Evolutionary conservation across 2,888 invertebrate species (phyloP), one percentile per base, ranked within the genome.

Genomic region (Ormyrus labotus): DNA sequence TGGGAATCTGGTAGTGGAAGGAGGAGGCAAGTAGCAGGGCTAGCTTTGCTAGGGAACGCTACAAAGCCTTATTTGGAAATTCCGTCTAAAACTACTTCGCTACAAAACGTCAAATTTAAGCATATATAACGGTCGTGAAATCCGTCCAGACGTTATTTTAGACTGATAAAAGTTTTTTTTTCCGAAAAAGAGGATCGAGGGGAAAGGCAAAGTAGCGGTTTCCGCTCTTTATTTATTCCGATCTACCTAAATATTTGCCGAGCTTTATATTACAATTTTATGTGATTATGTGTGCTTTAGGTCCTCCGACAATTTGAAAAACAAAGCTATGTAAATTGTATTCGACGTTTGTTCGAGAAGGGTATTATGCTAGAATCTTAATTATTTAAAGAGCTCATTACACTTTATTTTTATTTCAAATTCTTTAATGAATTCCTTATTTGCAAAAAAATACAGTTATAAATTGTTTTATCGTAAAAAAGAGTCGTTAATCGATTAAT

Each of bases 41-140:
- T 19, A 19, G 51, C 67, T 47, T 50, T 9, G 71, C 50, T 58
- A 69, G 69, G 5, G 76, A 48, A 72, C 72, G 69, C 65, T 69
- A 81, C 77, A 81, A 81, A 81, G 78, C 77, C 77, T 81, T 78
- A 81, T 81, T 81, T 78, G 57, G 78, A 74, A 81, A 81, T 81
- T 81, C 81, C 69, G 73, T 73, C 70, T 81, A 60, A 74, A 78
- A 74, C 81, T 73, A 70, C 77, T 67, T 50, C 73, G 73, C 60
- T 68, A 76, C 76, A 73, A 78, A 81, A 78, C 81, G 73, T 81
- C 78, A 81, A 78, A 78, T 61, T 69, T 78, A 69, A 73, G 64
- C 65, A 78, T 61, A 74, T 74, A 76, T 78, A 78, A 73, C 69
- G 61, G 34, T 8, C 57, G 57, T 50, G 63, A 76, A 80, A 80